Conservation (phyloP, 2,113 vertebrate species). For the Poeciliopsis prolifica region DNA sequence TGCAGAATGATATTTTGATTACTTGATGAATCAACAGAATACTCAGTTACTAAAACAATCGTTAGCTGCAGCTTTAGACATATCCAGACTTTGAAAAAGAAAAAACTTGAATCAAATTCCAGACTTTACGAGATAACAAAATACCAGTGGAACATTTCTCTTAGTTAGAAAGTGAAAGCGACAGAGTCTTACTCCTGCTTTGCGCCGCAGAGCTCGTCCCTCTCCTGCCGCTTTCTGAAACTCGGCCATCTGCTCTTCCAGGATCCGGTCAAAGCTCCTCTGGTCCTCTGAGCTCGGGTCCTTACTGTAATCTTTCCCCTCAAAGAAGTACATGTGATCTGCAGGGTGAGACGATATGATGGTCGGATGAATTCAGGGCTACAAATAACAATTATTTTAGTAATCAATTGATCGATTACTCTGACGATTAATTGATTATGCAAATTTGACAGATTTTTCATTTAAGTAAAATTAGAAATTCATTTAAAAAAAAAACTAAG, state of each 20-base stretch:
- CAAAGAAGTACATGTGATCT: conserved; percentile 93
- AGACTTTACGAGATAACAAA: not conserved
- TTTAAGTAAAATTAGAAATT: too few species aligned
- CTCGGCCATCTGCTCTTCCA: conserved; percentile 81
- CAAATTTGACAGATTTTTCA: too few species aligned
- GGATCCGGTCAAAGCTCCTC: conserved; percentile 81
- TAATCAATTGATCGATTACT: too few species aligned
- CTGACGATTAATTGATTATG: too few species aligned
- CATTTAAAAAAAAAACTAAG: too few species aligned
- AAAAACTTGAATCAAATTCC: too few species aligned
- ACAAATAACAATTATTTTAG: too few species aligned
- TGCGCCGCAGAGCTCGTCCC: conserved; percentile 83
- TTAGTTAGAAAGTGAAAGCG: not conserved
- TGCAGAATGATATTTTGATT: too few species aligned
- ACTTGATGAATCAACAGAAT: too few species aligned
- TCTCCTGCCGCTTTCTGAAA: conserved; percentile 70
- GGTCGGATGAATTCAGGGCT: not conserved
- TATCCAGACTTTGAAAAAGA: too few species aligned
- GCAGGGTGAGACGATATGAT: conserved; percentile 20
- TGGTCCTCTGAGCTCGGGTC: conserved; percentile 86
- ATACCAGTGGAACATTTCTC: not conserved
- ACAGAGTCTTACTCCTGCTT: conserved; percentile 78
- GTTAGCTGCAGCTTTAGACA: too few species aligned
- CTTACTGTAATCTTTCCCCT: conserved; percentile 93
- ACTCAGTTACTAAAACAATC: too few species aligned